These are phyloP conservation scores for Abrostola tripartita DNA, from an alignment of 2,888 invertebrate species.

Conservation along the genomic window DNA sequence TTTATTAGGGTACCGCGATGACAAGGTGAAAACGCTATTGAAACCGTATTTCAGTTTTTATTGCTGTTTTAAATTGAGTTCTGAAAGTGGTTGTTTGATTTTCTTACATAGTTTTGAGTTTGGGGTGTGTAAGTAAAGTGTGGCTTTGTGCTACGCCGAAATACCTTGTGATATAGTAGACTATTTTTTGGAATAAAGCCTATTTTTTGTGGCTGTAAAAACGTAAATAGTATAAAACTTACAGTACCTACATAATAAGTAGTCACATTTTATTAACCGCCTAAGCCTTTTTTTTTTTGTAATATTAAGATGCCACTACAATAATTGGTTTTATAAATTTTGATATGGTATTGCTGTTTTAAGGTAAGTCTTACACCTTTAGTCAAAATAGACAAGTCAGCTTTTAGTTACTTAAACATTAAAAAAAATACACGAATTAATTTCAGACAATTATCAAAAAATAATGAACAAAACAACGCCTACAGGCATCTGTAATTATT, in stretches of 20 bases:
- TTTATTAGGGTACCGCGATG: constrained; percentile 49
- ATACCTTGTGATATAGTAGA: too few species aligned
- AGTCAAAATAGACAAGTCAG: too few species aligned
- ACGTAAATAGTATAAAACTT: neutral
- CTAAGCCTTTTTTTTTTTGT: too few species aligned
- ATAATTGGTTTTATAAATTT: too few species aligned
- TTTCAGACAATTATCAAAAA: neutral
- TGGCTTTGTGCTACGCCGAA: neutral
- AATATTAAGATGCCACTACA: too few species aligned
- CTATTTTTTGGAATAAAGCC: too few species aligned
- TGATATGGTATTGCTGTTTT: too few species aligned
- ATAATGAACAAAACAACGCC: constrained; percentile 12
- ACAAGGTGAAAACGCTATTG: constrained; percentile 45
- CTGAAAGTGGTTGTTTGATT: constrained; percentile 4
- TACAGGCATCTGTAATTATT: constrained; percentile 67
- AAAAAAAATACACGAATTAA: neutral
- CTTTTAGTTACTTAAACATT: too few species aligned
- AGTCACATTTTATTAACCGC: too few species aligned
- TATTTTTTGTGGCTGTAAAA: neutral
- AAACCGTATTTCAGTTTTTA: constrained; percentile 42
- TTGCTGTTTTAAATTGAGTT: constrained; percentile 25
- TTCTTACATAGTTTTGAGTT: neutral
- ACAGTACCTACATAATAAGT: too few species aligned
- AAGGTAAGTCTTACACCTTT: too few species aligned
- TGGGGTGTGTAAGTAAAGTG: too few species aligned